Base-by-base conservation (phyloP, 2,888 invertebrate genomes). In the Byasa hedistus region DNA sequence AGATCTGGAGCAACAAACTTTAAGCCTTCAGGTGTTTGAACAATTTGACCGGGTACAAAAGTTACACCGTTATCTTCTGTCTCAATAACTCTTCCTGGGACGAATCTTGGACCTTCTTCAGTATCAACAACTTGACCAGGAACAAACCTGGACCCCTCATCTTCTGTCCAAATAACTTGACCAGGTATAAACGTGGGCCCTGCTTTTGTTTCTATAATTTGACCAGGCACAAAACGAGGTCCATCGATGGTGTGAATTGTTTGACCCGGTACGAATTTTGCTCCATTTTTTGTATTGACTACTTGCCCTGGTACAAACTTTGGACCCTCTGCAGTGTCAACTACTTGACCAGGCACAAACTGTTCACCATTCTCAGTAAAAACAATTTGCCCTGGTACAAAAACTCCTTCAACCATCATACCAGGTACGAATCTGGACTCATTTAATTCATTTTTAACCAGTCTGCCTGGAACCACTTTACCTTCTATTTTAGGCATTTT, bases 291-390 rank as follows among this genome's bases (percentile, higher is more conserved):
- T 0, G 95, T 94, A 75, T 95, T 94, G 0, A 96, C 95, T 74
- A 96, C 94, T 87, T 96, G 95, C 2, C 96, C 96, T 3, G 96
- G 95, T 21, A 96, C 95, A 80, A 96, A 96, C 80, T 95, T 95
- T 0, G 94, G 93, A 24, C 94, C 94, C 72, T 93, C 93, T 59
- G 92, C 89, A 2, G 95, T 95, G 74, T 95, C 94, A n/a, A 95
- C 93, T 0, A 95, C 94, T 86, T 95, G 95, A 0, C 95, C 95
- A 0, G 95, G 94, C 5, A 95, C 93, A 76, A 95, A 95, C 72
- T 95, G 94, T 73, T 94, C 94, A 7, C 95, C 95, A 68, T 93
- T 93, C 76, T 95, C 94, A 8, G 95, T 95, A 73, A 92, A 93
- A 0, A 95, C 94, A 69, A 94, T 93, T 85, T 95, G 95, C 3